Conservation (phyloP, 2,113 vertebrate genomes). For the Eudyptes chrysolophus region DNA sequence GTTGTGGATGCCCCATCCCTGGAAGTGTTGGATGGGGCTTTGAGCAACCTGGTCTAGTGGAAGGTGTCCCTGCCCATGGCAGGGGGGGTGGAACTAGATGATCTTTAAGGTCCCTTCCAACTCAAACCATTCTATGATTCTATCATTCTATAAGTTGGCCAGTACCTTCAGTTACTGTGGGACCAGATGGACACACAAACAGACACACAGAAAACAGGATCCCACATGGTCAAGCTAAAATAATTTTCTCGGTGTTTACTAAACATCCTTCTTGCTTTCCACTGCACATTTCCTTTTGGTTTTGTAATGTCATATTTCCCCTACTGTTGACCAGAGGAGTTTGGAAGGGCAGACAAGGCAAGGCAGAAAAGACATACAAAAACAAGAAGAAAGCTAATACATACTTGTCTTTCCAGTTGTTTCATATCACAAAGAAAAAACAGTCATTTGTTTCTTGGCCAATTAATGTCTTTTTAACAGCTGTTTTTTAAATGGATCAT, state of each 20-base stretch:
- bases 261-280: not conserved
- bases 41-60: too few relatives aligned
- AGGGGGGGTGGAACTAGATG: too few relatives aligned
- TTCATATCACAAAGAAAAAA: not conserved
- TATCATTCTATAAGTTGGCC: not conserved
- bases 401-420: not conserved
- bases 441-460: not conserved
- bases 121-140: too few relatives aligned
- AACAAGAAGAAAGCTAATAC: not conserved
- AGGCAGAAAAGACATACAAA: not conserved
- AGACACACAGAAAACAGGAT: not conserved
- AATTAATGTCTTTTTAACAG: not conserved
- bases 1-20: too few relatives aligned
- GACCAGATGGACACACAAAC: not conserved
- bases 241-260: not conserved
- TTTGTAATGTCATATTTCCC: not conserved
- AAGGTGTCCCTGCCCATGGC: too few relatives aligned
- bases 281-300: not conserved
- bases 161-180: not conserved
- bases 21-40: too few relatives aligned
- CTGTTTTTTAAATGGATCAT: not conserved
- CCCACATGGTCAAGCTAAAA: not conserved
- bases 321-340: not conserved
- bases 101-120: too few relatives aligned
- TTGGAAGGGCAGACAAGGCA: not conserved